Percentiles rank a stretch among this genome's conserved stretches.
phyloP scores from a whole-genome alignment of 2,888 invertebrate genomes.

The Caenorhabditis japonica region DNA sequence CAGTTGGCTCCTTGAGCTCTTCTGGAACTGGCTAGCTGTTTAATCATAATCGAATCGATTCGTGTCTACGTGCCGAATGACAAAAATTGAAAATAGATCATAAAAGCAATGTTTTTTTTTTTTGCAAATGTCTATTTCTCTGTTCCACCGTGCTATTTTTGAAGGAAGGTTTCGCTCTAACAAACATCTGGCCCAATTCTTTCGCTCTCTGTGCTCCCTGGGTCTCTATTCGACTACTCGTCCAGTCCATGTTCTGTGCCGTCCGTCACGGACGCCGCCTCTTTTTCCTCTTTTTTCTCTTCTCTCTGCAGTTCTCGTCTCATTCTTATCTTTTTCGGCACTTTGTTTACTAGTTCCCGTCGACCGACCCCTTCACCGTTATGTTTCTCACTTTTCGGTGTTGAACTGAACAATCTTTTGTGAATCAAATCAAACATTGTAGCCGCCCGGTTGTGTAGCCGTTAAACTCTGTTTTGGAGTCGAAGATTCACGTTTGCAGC shows the following conservation, averaged over 20 bases:
- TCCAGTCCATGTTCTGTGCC: conserved; percentile 32
- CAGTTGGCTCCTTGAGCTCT: not conserved
- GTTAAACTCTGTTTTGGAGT: too few relatives aligned
- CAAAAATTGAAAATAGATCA: too few relatives aligned
- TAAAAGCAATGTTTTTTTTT: not conserved
- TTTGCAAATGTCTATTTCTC: conserved; percentile 17
- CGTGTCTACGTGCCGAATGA: conserved; percentile 3
- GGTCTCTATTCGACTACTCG: conserved; percentile 25
- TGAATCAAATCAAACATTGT: not conserved
- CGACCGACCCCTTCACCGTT: too few relatives aligned
- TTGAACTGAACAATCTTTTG: not conserved
- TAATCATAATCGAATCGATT: conserved; percentile 21
- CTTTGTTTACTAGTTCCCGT: conserved; percentile 35
- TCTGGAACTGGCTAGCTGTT: conserved; percentile 1
- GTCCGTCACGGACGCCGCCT: conserved; percentile 41
- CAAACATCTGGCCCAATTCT: conserved; percentile 29
- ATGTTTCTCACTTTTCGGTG: conserved; percentile 7
- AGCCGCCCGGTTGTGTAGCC: too few relatives aligned
- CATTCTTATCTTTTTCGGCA: conserved; percentile 19
- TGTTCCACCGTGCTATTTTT: not conserved
- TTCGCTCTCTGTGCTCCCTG: conserved; percentile 24
- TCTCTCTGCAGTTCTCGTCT: conserved; percentile 20
- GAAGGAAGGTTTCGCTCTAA: conserved; percentile 27
- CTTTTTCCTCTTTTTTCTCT: conserved; percentile 28
- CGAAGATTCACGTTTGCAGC: too few relatives aligned